Conservation (phyloP, 2,888 invertebrate genomes). For the Digitonthophagus gazella region DNA sequence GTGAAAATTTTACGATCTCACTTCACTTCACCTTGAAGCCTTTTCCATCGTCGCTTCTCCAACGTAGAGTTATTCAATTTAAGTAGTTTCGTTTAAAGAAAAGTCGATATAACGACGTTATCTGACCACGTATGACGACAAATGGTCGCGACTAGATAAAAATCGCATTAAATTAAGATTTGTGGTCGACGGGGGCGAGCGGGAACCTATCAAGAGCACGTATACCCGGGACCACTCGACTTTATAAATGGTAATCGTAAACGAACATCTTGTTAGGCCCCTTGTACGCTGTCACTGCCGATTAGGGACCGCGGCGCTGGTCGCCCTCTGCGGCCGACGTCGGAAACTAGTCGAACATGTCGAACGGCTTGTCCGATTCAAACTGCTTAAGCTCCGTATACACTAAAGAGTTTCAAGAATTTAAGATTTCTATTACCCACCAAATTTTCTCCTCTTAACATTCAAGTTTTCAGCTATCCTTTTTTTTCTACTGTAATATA, state of each 20-base stretch:
- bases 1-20: not conserved
- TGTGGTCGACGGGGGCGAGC: not conserved
- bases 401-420: too few species aligned
- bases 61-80: not conserved
- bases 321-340: not conserved
- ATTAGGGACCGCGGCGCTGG: slow-evolving; percentile 10
- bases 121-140: not conserved
- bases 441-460: too few species aligned
- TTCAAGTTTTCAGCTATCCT: too few species aligned
- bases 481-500: not conserved
- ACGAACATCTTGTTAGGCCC: slow-evolving; percentile 15
- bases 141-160: not conserved
- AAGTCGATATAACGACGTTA: not conserved
- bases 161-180: not conserved
- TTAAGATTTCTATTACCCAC: too few species aligned
- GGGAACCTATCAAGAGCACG: not conserved
- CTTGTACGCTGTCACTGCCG: slow-evolving; percentile 14
- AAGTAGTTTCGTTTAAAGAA: not conserved
- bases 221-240: not conserved
- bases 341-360: not conserved
- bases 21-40: not conserved
- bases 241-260: slow-evolving; percentile 17
- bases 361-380: not conserved
- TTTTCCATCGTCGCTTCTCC: not conserved
- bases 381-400: not conserved